A percentile compares a stretch with the other conserved stretches of the same genome.
These are phyloP conservation scores for Scyliorhinus canicula DNA, from an alignment of 2,797 vertebrate genomes.

Conservation along the genomic window DNA sequence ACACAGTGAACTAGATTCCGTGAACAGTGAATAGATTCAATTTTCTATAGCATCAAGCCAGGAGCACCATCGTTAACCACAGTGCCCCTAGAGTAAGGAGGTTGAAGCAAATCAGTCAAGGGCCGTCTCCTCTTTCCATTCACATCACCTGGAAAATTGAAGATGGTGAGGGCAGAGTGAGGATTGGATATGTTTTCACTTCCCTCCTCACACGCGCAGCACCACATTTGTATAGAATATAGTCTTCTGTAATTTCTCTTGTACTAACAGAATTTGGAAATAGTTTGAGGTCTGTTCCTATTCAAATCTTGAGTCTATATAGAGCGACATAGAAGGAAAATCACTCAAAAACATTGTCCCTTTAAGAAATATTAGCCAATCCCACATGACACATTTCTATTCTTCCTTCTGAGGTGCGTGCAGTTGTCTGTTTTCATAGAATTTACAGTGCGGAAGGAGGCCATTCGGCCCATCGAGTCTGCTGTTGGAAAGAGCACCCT, in stretches of 20 bases:
- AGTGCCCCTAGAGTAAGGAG: not conserved
- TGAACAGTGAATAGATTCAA: no score
- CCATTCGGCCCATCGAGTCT: no score
- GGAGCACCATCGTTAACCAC: not conserved
- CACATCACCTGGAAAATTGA: not conserved
- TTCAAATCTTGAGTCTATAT: not conserved
- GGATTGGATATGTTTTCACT: not conserved
- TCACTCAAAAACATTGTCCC: not conserved
- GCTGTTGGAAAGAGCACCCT: no score
- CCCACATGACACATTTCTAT: not conserved
- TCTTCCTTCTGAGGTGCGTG: not conserved
- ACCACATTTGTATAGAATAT: no score
- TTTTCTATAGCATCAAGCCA: not conserved
- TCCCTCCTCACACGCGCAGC: not conserved
- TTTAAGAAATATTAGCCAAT: not conserved
- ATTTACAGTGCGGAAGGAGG: no score
- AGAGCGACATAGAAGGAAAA: not conserved
- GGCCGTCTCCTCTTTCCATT: not conserved
- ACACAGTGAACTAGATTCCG: not conserved
- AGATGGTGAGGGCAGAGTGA: not conserved
- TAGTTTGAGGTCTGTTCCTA: not conserved
- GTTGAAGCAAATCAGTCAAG: not conserved
- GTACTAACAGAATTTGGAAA: not conserved
- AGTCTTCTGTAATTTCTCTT: not conserved
- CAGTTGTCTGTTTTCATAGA: no score